Evolutionary conservation across 2,113 vertebrate species (phyloP), one percentile per base, ranked within the genome.

Genomic region (Halichoeres trimaculatus): DNA sequence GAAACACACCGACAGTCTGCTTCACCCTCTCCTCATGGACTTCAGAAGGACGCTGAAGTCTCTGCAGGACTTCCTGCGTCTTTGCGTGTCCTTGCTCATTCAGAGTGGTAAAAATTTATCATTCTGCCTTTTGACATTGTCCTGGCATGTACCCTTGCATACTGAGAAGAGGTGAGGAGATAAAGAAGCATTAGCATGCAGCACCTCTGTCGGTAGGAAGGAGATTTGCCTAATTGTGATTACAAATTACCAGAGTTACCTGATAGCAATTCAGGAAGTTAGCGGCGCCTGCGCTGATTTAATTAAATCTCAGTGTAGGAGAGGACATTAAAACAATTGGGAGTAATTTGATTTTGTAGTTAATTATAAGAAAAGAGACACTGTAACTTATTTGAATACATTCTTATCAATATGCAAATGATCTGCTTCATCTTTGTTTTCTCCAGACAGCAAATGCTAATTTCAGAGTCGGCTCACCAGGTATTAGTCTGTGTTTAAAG

Each of bases 171-270:
- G 74, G 76, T 40, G 65, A 62, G 6, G n/a, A 57, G 80, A 88
- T 81, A 87, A 71, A 58, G 50, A 48, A 57, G 51, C 74, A 91
- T 92, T 86, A 88, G 80, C 88, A 89, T 93, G 78, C 83, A 72
- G 51, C 61, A 4, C 22, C 68, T 77, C 2, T 30, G 55, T 40
- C 30, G 13, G 62, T 22, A 41, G 76, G 68, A 55, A 24, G 52
- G 79, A 83, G 76, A 90, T 86, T 89, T 70, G 85, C 63, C 56
- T 84, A 85, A 89, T 90, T 91, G 89, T 76, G 88, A 90, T 91
- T 88, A 89, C 81, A 84, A 91, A 93, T 90, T 82, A 82, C 54
- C 70, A 80, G 81, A 84, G 85, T 89, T 86, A 89, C 81, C 86
- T 80, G 78, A 88, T 88, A 90, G 83, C 74, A 84, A 64, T 85